These are phyloP conservation scores for Indicator indicator DNA, from an alignment of 2,113 vertebrate species.

Conservation along the genomic window DNA sequence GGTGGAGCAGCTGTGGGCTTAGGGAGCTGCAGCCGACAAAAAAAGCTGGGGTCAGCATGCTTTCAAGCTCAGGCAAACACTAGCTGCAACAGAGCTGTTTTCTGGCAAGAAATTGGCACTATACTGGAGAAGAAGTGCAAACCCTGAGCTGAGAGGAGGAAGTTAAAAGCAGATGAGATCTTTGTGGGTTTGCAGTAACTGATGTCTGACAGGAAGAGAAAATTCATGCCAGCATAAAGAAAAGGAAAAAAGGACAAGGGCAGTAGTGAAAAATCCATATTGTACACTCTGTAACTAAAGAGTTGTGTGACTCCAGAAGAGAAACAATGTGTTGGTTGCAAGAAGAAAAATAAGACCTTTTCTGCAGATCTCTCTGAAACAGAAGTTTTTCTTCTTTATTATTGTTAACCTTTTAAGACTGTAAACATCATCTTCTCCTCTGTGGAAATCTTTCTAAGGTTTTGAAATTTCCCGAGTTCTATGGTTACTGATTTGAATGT, in stretches of 20 bases:
- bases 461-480: slow-evolving; percentile 19
- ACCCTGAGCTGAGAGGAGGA: slow-evolving; percentile 18
- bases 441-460: not conserved
- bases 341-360: not conserved
- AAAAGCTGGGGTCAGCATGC: not conserved
- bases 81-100: not conserved
- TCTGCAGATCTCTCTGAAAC: not conserved
- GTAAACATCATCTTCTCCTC: not conserved
- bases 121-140: not conserved
- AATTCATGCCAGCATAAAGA: not conserved
- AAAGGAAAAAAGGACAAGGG: not conserved
- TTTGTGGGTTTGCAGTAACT: slow-evolving; percentile 58
- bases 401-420: not conserved
- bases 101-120: not conserved
- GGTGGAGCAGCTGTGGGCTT: not conserved
- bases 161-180: slow-evolving; percentile 65
- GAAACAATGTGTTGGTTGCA: not conserved
- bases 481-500: not conserved
- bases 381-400: not conserved
- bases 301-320: not conserved
- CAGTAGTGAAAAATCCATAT: slow-evolving; percentile 39
- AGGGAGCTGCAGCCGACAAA: rapidly evolving
- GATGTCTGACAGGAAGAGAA: slow-evolving; percentile 51
- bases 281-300: not conserved
- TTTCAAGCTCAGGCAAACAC: not conserved